These are phyloP conservation scores for Bombus sylvicola DNA, from an alignment of 1,140 invertebrate species.

Conservation along the genomic window DNA sequence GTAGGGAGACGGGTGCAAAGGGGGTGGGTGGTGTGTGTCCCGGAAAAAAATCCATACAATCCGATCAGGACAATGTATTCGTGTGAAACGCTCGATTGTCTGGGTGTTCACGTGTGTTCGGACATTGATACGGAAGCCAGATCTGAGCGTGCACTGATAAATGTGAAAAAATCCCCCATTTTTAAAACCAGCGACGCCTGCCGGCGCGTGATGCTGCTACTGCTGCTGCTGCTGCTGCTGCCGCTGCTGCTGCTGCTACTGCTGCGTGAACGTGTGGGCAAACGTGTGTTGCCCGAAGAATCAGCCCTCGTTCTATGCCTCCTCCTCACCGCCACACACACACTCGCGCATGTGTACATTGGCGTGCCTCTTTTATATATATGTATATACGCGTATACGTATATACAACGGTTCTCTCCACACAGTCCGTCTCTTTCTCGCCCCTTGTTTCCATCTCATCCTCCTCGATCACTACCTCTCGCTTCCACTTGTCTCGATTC, in stretches of 20 bases:
- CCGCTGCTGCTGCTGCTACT: conserved; percentile 21
- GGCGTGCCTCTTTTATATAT: too few relatives aligned
- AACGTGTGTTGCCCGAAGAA: conserved; percentile 70
- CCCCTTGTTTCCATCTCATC: conserved; percentile 9
- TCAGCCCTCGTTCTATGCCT: conserved; percentile 61
- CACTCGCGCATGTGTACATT: too few relatives aligned
- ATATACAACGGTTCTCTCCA: neutral
- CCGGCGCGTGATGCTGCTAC: conserved; percentile 68
- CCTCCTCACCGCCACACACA: conserved; percentile 49
- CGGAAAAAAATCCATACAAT: conserved; percentile 82
- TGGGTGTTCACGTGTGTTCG: conserved; percentile 74
- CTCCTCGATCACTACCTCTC: conserved; percentile 29
- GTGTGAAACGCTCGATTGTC: conserved; percentile 79
- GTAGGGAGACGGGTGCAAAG: conserved; percentile 38
- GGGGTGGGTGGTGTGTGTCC: conserved; percentile 66
- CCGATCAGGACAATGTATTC: conserved; percentile 80
- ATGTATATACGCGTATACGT: neutral
- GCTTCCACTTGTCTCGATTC: conserved; percentile 34
- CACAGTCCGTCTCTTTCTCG: conserved; percentile 19
- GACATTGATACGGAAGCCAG: conserved; percentile 76
- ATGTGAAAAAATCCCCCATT: conserved; percentile 73
- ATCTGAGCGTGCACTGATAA: conserved; percentile 75
- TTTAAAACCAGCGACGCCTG: conserved; percentile 71
- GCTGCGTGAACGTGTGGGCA: conserved; percentile 56
- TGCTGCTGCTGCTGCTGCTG: neutral